Evolutionary conservation across 2,113 vertebrate species (phyloP), one percentile per base, ranked within the genome.

Genomic region (Tichodroma muraria): DNA sequence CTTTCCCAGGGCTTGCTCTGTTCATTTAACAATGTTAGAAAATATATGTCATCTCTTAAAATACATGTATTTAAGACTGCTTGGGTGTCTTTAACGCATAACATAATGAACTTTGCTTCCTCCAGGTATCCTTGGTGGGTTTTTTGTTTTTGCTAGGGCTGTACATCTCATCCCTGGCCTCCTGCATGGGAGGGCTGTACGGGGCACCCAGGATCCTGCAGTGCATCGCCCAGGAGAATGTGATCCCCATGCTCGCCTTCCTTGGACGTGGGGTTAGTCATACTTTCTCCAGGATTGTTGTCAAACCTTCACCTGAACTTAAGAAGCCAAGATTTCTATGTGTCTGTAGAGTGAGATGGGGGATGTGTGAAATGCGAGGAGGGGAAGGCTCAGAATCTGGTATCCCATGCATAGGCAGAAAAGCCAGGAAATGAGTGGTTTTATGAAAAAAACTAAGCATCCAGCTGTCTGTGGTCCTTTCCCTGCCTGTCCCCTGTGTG

Each of bases 111-210:
- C 15, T 92, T 94, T 61, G 2, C 80, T 96, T 98, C 96, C 97
- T 97, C 68, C 93, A 99, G 99, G 99, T 99, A 86, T 99, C 99
- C 93, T 98, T 99, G 96, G 99, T 99, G 94, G 99, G 99, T 85
- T 98, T 99, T 98, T 98, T 99, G 83, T 99, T 99, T 98, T 98
- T 99, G 75, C 95, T 99, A 79, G 99, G 99, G 70, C 98, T 99
- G 63, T 99, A 99, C 97, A 98, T 99, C 98, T 99, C 99, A 2
- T 99, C 99, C 53, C 97, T 99, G 97, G 99, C 99, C 75, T 99
- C 99, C 97, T 99, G 99, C 93, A 99, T 99, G 99, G 99, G 99
- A 35, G 98, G 99, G 76, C 97, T 99, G 54, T 99, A 99, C 0
- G 99, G 98, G 85, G 99, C 99, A 57, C 99, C 99, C 96, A 98